Conservation (phyloP, 2,888 invertebrate species). For the Eristalis arbustorum region DNA sequence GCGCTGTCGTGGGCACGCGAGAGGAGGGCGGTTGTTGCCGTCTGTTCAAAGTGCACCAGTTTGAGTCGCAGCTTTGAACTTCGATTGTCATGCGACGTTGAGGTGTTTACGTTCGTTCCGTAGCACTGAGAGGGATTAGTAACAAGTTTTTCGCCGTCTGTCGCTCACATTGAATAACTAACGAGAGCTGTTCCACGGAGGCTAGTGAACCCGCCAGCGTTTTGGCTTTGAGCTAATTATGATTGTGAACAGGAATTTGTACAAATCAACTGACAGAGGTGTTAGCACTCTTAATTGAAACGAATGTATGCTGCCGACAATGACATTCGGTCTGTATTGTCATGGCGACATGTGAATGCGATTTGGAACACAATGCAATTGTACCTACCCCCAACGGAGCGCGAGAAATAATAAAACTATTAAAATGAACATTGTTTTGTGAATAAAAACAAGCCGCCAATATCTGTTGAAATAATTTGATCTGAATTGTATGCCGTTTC, state of each 20-base stretch:
- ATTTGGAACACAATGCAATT: not conserved
- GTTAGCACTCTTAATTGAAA: not conserved
- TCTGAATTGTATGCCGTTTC: not conserved
- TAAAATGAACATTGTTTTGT: not conserved
- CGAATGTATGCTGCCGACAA: not conserved
- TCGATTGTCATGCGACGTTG: not conserved
- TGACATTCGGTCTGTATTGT: not conserved
- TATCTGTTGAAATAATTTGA: not conserved
- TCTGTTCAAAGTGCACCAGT: not conserved
- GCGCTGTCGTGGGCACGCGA: not conserved
- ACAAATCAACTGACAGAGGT: not conserved
- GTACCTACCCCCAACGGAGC: not conserved
- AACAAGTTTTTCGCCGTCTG: not conserved
- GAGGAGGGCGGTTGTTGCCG: not conserved
- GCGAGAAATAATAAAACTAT: too few relatives aligned
- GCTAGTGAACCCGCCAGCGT: not conserved
- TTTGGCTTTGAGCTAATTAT: not conserved
- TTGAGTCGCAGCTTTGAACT: not conserved
- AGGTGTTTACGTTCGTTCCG: not conserved
- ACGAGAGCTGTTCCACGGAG: not conserved
- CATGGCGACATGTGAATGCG: not conserved
- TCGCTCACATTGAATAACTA: not conserved
- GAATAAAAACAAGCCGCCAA: not conserved
- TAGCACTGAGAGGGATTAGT: not conserved
- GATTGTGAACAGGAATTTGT: not conserved